These are phyloP conservation scores for Drosophila anomalata DNA, from an alignment of 2,888 invertebrate genomes.

Conservation along the genomic window DNA sequence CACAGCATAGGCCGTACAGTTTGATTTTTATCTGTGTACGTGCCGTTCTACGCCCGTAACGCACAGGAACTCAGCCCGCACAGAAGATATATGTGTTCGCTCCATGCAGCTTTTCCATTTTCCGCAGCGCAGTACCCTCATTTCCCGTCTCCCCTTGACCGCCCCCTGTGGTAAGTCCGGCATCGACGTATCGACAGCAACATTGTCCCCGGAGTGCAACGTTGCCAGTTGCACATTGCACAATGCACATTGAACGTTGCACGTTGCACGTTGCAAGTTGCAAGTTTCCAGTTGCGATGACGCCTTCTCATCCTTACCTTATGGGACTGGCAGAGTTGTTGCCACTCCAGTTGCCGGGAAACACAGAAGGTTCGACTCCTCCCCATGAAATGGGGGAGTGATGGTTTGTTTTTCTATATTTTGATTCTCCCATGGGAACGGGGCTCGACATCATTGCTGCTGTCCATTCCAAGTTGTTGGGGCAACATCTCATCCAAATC, in stretches of 20 bases:
- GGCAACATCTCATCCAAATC: neutral
- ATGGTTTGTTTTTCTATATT: too few species aligned
- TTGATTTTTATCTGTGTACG: conserved; percentile 72
- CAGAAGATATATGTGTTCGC: neutral
- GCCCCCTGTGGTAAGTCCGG: conserved; percentile 33
- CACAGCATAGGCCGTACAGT: too few species aligned
- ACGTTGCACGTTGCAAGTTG: conserved; percentile 41
- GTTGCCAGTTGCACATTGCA: conserved; percentile 45
- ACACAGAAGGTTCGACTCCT: neutral
- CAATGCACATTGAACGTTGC: too few species aligned
- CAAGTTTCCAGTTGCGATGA: conserved; percentile 45
- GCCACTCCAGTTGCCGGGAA: neutral
- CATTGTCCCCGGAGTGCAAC: conserved; percentile 63
- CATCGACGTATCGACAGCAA: conserved; percentile 70
- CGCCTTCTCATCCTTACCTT: conserved; percentile 67
- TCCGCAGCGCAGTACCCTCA: neutral
- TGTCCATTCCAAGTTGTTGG: neutral
- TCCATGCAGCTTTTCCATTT: conserved; percentile 1
- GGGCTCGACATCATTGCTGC: too few species aligned
- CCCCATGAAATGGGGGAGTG: neutral
- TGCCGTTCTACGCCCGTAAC: conserved; percentile 52
- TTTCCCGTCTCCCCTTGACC: neutral
- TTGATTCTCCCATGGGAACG: too few species aligned
- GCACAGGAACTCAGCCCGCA: conserved; percentile 10
- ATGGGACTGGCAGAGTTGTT: conserved; percentile 24